phyloP scores from a whole-genome alignment of 2,888 invertebrate species.

The Epirrhoe alternata region DNA sequence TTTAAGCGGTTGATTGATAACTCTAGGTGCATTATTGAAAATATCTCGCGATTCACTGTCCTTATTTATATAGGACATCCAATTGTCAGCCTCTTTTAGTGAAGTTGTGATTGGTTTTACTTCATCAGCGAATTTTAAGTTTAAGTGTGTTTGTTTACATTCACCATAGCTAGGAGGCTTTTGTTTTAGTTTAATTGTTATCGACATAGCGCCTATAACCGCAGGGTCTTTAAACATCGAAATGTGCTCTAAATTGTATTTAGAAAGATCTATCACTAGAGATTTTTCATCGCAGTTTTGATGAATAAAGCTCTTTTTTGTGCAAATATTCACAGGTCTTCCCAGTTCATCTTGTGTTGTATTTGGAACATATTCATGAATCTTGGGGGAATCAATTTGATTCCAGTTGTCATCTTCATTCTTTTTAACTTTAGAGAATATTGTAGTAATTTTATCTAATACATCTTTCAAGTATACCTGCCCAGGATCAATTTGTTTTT shows the following conservation, averaged over 20 bases:
- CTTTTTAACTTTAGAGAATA: conserved; percentile 58
- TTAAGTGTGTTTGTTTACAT: conserved; percentile 51
- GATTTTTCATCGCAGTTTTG: conserved; percentile 57
- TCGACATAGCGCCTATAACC: conserved; percentile 55
- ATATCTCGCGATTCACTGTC: conserved; percentile 44
- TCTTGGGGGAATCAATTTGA: conserved; percentile 27
- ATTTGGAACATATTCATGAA: conserved; percentile 20
- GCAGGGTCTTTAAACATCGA: conserved; percentile 58
- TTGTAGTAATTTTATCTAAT: conserved; percentile 65
- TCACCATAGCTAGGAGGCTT: conserved; percentile 50
- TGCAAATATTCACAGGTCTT: conserved; percentile 45
- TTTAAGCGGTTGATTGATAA: conserved; percentile 25
- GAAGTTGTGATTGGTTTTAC: conserved; percentile 34
- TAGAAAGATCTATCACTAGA: conserved; percentile 64
- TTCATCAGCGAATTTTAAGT: conserved; percentile 55
- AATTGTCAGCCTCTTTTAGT: conserved; percentile 43
- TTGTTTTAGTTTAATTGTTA: conserved; percentile 64
- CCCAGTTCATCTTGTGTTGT: conserved; percentile 49
- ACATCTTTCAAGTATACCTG: conserved; percentile 65
- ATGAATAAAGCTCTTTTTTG: conserved; percentile 48
- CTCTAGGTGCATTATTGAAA: conserved; percentile 35
- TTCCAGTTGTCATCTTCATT: conserved; percentile 27
- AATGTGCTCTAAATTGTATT: conserved; percentile 65
- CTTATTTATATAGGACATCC: conserved; percentile 43
- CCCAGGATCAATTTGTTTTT: conserved; percentile 53